Conservation (phyloP, 2,113 vertebrate genomes). For the Neolamprologus cancellatus region DNA sequence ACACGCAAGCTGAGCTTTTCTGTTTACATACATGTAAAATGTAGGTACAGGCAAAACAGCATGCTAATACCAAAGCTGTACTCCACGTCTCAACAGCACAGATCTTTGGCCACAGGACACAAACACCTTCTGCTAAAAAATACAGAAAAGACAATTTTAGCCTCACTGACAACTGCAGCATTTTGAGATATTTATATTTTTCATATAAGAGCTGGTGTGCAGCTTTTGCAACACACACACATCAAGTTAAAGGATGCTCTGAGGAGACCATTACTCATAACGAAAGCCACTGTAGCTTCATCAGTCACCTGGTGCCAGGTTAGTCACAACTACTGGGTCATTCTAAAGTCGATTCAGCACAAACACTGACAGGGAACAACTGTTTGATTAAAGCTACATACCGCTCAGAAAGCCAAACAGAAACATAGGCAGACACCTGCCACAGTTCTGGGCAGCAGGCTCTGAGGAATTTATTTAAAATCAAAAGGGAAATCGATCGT, state of each 20-base stretch:
- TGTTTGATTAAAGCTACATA: not conserved
- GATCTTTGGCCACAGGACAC: not conserved
- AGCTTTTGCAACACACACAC: not conserved
- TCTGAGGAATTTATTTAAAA: not conserved
- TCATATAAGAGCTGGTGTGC: not conserved
- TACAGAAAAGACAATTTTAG: not conserved
- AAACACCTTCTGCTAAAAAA: not conserved
- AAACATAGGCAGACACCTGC: not conserved
- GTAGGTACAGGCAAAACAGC: not conserved
- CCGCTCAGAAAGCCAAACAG: not conserved
- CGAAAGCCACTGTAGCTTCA: not conserved
- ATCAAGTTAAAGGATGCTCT: not conserved
- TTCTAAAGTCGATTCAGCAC: not conserved
- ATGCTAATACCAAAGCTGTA: not conserved
- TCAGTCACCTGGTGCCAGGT: not conserved
- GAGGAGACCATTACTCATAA: conserved; percentile 6
- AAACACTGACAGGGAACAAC: not conserved
- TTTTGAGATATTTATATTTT: not conserved
- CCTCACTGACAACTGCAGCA: not conserved
- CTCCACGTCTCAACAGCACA: not conserved
- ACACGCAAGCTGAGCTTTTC: not conserved
- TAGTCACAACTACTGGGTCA: not conserved
- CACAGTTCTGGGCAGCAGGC: not conserved
- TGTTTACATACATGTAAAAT: not conserved
- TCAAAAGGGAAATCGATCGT: not conserved